Conservation (phyloP, 2,888 invertebrate species). For the Minunthozetes semirufus region DNA sequence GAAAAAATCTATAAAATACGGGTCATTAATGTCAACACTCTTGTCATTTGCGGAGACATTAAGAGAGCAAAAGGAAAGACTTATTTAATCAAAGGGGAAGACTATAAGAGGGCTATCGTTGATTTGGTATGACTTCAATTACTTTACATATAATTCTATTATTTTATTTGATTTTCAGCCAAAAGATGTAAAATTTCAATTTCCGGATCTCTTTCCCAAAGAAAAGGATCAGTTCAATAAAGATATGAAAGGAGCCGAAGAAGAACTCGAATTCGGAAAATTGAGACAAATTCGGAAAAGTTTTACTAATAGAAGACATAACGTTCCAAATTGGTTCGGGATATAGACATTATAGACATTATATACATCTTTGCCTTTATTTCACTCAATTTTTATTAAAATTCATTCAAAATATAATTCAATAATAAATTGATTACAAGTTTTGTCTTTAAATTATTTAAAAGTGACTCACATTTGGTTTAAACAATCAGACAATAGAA, state of each 20-base stretch:
- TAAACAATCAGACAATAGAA: not conserved
- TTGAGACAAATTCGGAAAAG: slow-evolving; percentile 15
- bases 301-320: slow-evolving; percentile 32
- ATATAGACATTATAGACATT: too few relatives aligned
- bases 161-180: slow-evolving; percentile 47
- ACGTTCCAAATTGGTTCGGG: slow-evolving; percentile 44
- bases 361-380: not conserved
- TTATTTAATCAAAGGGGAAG: slow-evolving; percentile 71
- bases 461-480: too few relatives aligned
- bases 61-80: slow-evolving; percentile 57
- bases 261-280: slow-evolving; percentile 57
- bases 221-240: slow-evolving; percentile 49
- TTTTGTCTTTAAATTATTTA: not conserved
- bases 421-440: not conserved
- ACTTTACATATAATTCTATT: not conserved
- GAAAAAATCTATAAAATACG: slow-evolving; percentile 89
- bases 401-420: not conserved
- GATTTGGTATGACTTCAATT: slow-evolving; percentile 51
- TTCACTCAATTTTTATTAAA: not conserved
- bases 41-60: slow-evolving; percentile 56
- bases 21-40: slow-evolving; percentile 67
- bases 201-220: slow-evolving; percentile 63
- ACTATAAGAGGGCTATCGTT: slow-evolving; percentile 70
- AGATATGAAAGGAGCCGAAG: slow-evolving; percentile 58
- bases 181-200: slow-evolving; percentile 63